These are phyloP conservation scores for Scytalopus superciliaris DNA, from an alignment of 2,113 vertebrate species.

Conservation along the genomic window DNA sequence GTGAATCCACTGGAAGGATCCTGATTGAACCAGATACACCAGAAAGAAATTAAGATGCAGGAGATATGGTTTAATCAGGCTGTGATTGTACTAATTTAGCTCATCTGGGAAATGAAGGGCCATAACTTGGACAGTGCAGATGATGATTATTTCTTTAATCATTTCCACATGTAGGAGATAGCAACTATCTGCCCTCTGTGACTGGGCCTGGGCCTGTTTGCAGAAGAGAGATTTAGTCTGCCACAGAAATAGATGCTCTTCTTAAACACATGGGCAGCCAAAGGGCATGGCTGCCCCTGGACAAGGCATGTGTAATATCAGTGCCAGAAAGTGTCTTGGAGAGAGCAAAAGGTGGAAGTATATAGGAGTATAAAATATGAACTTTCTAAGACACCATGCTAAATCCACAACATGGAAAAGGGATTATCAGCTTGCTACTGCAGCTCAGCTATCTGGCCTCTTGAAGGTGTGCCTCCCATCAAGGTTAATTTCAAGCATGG, in stretches of 20 bases:
- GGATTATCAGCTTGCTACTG: neutral
- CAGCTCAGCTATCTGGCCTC: neutral
- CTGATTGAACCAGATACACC: conserved; percentile 29
- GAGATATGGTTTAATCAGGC: conserved; percentile 35
- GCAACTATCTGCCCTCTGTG: neutral
- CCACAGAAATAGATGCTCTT: neutral
- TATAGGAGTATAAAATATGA: neutral
- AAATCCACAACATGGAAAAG: neutral
- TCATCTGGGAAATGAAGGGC: neutral
- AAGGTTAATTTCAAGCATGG: neutral
- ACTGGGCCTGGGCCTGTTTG: neutral
- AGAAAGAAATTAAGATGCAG: conserved; percentile 37
- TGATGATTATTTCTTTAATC: conserved; percentile 1
- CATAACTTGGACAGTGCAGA: neutral
- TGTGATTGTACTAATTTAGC: conserved; percentile 26
- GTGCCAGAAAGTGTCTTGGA: neutral
- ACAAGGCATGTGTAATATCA: rapidly evolving
- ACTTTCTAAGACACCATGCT: neutral
- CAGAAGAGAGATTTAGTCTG: neutral
- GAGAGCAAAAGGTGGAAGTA: neutral
- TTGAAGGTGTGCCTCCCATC: neutral
- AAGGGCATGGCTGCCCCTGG: neutral
- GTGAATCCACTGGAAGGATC: neutral
- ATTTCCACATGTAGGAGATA: neutral
- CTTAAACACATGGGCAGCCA: neutral